Conservation (phyloP, 2,113 vertebrate genomes). For the Odobenus rosmarus region DNA sequence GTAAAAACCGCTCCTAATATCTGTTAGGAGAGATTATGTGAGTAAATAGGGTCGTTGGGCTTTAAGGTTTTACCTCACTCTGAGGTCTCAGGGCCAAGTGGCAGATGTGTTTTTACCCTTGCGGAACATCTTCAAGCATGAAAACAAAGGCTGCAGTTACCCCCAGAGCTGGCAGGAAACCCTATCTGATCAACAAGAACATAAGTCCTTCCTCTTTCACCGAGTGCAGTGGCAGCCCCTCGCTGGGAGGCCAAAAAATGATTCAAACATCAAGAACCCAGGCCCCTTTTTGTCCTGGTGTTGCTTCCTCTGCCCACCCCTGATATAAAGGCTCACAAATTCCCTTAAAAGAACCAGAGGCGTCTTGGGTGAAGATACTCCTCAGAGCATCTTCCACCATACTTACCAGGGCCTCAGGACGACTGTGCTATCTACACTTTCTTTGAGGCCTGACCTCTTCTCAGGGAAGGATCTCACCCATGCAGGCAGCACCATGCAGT, state of each 20-base stretch:
- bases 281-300: not conserved
- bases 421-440: not conserved
- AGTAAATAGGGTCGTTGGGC: not conserved
- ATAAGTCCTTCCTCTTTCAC: constrained; percentile 59
- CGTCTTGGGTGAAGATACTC: not conserved
- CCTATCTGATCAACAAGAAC: constrained; percentile 70
- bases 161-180: constrained; percentile 68
- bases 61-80: not conserved
- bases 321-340: not conserved
- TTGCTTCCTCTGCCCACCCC: not conserved
- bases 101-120: not conserved
- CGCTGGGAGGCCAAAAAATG: not conserved
- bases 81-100: not conserved
- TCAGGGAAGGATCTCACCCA: not conserved
- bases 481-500: not conserved
- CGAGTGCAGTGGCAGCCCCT: not conserved
- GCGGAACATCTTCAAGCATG: not conserved
- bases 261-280: not conserved
- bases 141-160: constrained; percentile 47
- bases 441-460: not conserved
- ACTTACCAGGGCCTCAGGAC: not conserved
- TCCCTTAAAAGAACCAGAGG: not conserved
- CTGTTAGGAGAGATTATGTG: not conserved
- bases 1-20: not conserved
- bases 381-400: not conserved